Percentiles rank a stretch among this genome's conserved stretches.
Evolutionary conservation across 2,888 invertebrate species (phyloP).

Genomic region (Conomelus anceps): DNA sequence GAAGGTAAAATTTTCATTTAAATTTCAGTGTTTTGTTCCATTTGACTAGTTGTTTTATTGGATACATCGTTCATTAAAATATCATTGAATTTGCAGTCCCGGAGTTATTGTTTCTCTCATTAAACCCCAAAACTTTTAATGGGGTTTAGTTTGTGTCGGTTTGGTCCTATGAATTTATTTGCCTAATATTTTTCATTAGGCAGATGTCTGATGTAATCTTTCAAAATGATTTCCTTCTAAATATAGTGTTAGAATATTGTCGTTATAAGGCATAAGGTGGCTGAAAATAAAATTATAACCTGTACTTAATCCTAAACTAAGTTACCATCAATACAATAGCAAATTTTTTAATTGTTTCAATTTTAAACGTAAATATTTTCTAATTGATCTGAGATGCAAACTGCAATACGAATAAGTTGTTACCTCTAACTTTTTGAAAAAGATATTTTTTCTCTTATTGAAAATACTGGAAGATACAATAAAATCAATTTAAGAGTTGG

Average conservation of each 20-base stretch:
- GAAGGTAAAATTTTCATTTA: conserved; percentile 46
- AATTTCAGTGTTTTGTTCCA: background rate
- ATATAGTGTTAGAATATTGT: background rate
- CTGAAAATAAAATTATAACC: background rate
- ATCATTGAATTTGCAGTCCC: background rate
- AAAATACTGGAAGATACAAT: too few species aligned
- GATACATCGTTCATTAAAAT: background rate
- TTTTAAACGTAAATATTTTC: background rate
- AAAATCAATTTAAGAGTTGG: too few species aligned
- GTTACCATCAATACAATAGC: background rate
- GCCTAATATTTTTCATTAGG: background rate
- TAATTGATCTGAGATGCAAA: background rate
- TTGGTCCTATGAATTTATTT: background rate
- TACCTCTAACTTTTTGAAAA: too few species aligned
- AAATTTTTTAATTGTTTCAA: background rate
- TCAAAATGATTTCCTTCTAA: too few species aligned
- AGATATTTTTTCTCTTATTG: too few species aligned
- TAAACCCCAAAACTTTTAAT: background rate
- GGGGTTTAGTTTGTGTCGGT: background rate
- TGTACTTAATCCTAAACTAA: background rate
- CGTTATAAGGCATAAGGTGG: background rate
- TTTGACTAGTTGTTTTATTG: background rate
- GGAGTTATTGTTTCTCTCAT: conserved; percentile 9
- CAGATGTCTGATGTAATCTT: too few species aligned
- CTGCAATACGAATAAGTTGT: too few species aligned